Base-by-base conservation (phyloP, 2,888 invertebrate genomes). In the Clunio marinus region DNA sequence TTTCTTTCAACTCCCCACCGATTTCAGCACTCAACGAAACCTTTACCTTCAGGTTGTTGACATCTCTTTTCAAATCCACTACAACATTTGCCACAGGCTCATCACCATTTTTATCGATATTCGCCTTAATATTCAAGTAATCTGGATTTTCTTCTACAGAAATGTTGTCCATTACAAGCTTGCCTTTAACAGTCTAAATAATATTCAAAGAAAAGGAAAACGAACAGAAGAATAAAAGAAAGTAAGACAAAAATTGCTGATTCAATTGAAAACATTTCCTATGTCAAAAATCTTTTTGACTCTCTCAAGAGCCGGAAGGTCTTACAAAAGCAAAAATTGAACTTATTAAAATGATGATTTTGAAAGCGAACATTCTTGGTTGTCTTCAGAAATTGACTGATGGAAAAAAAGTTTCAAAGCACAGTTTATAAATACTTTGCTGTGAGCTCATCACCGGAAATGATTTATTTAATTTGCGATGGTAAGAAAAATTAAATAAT, bases 321-420 rank as follows among this genome's bases (percentile, higher is more conserved):
- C 57, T 57, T 57, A 57, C 57, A 57, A 57, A 57, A 57, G 57
- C 57, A 27, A 57, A 57, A 57, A 57, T 57, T 27, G 57, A 57
- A 27, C 57, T 57, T 24, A 57, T 57, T 24, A 57, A 57, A 57
- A 57, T 27, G n/a, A n/a, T n/a, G 57, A 27, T n/a, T 57, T 57
- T 57, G 27, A 57, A 17, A 22, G 22, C 10, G n/a, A 57, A 15
- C 57, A 57, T 57, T 27, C n/a, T n/a, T n/a, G n/a, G n/a, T n/a
- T n/a, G n/a, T n/a, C n/a, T 51, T 51, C 51, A n/a, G 17, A 51
- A 51, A 17, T 22, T 2, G n/a, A 51, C 51, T 51, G 51, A 51
- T 22, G 51, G n/a, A 17, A 51, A 20, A 20, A 3, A 8, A 2
- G 17, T 22, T 17, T 8, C 17, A 51, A 22, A 8, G 22, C 51